phyloP scores from a whole-genome alignment of 2,113 vertebrate species.

The Chunga burmeisteri region DNA sequence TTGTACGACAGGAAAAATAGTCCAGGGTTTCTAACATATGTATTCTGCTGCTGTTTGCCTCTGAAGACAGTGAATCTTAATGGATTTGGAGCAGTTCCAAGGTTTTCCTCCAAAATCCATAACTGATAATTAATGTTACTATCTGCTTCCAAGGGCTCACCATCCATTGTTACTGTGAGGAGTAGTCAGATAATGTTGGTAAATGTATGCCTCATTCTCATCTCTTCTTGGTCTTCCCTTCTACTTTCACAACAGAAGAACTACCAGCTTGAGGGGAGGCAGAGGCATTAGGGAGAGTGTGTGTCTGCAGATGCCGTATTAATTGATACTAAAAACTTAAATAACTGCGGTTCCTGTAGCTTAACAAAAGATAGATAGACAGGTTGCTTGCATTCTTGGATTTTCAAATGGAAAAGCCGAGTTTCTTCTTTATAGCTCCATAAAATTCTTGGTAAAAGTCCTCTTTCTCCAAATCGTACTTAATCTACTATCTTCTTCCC shows the following conservation, averaged over 20 bases:
- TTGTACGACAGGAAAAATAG: not conserved
- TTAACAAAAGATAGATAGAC: not conserved
- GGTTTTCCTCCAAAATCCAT: not conserved
- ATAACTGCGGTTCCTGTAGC: not conserved
- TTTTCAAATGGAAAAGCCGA: not conserved
- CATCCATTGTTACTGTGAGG: not conserved
- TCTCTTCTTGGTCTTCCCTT: not conserved
- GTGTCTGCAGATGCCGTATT: not conserved
- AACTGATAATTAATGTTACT: not conserved
- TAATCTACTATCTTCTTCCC: not conserved
- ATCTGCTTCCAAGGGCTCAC: not conserved
- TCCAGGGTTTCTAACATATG: not conserved
- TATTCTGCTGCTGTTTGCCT: not conserved
- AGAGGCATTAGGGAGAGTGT: not conserved
- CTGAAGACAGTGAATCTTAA: not conserved
- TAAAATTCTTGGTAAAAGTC: not conserved
- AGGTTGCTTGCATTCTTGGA: not conserved
- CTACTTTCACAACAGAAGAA: not conserved
- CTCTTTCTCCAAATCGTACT: not conserved
- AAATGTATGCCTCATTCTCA: not conserved
- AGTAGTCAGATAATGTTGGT: not conserved
- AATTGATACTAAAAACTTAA: not conserved
- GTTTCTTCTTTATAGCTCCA: not conserved
- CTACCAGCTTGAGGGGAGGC: not conserved
- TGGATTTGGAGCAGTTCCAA: not conserved